Evolutionary conservation across 2,113 vertebrate genomes (phyloP).

Genomic region (Dasyprocta punctata): DNA sequence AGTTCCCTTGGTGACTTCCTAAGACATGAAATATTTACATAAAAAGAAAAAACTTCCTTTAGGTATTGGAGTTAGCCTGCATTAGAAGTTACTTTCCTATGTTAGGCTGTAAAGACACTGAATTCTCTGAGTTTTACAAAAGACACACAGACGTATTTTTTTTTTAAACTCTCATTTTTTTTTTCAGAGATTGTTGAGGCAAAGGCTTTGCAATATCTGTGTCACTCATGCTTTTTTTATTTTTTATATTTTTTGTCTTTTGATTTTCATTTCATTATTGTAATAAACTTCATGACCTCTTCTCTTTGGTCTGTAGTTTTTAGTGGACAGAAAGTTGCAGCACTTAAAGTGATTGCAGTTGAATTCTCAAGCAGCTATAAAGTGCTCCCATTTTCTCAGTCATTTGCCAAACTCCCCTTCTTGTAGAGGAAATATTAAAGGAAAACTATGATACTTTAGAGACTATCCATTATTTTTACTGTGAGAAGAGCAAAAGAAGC

Average conservation of each 20-base stretch:
- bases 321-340: background rate
- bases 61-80: background rate
- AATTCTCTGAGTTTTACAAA: constrained; percentile 5
- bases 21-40: constrained; percentile 18
- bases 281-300: background rate
- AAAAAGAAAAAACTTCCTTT: background rate
- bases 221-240: background rate
- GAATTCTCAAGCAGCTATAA: background rate
- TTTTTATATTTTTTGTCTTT: background rate
- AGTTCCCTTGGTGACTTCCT: background rate
- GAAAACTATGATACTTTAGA: background rate
- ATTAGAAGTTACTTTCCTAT: constrained; percentile 12
- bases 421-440: background rate
- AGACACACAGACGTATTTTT: background rate
- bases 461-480: background rate
- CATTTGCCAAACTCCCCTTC: background rate
- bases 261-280: background rate
- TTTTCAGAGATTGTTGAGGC: background rate
- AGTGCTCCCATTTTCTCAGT: background rate
- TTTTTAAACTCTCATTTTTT: background rate
- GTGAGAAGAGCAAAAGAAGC: background rate
- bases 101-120: background rate
- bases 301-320: background rate
- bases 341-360: background rate
- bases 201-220: background rate